Evolutionary conservation across 2,113 vertebrate species (phyloP).

Genomic region (Hippolais icterina): DNA sequence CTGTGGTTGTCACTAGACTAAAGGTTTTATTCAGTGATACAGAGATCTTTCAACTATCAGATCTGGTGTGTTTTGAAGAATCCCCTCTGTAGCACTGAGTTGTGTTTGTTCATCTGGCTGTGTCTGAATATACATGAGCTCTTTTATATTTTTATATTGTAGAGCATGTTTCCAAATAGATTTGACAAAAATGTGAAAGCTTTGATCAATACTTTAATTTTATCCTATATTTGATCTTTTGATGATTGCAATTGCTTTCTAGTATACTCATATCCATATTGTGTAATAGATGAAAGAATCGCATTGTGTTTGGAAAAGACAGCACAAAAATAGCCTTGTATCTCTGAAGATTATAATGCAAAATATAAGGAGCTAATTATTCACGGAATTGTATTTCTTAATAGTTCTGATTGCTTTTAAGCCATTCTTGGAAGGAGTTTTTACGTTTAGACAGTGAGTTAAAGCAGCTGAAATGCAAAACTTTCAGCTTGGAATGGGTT

Average conservation of each 20-base stretch:
- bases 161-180: background rate
- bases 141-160: background rate
- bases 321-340: background rate
- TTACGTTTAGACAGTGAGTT: background rate
- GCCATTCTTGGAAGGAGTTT: background rate
- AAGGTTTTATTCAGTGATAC: background rate
- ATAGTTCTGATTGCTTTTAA: background rate
- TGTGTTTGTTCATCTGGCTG: background rate
- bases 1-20: background rate
- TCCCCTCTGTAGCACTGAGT: background rate
- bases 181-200: background rate
- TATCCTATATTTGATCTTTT: background rate
- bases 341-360: background rate
- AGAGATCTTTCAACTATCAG: background rate
- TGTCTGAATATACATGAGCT: background rate
- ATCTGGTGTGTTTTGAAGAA: background rate
- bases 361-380: background rate
- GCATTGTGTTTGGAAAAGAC: background rate
- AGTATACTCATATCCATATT: background rate
- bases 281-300: conserved; percentile 15
- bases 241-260: background rate
- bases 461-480: background rate
- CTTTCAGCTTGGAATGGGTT: background rate
- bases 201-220: conserved; percentile 6
- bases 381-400: background rate